Base-by-base conservation (phyloP, 2,888 invertebrate species). In the Oegoconia quadripuncta region DNA sequence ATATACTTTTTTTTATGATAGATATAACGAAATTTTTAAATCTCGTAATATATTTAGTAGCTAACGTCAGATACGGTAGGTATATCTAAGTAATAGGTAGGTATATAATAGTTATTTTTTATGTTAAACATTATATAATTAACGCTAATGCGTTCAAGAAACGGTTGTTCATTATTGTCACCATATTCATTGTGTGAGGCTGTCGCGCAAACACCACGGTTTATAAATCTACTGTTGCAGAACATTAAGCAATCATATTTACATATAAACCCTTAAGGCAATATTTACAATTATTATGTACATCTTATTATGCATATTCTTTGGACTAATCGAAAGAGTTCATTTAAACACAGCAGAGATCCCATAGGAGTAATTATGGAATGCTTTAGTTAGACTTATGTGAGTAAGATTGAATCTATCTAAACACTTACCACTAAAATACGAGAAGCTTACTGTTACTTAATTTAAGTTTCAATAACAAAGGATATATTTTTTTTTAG, bases 281-380 rank as follows among this genome's bases (percentile, higher is more conserved):
- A 59, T 67, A 64, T 70, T 64, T 68, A 68, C 62, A 63, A 55
- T 52, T 69, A 71, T 69, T 67, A 57, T 59, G 33, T 80, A 79
- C 80, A 82, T 49, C 62, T 63, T 68, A 72, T 43, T 44, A 59
- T 35, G 48, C 68, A n/a, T 72, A 73, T 66, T 68, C 64, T 77
- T 79, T 76, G 67, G 73, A 81, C 77, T 80, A 76, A 66, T 73
- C 67, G 62, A 78, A 71, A 76, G 59, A 79, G 80, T 76, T 27
- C 82, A 74, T 74, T 70, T 73, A 80, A 82, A 84, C 81, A 82
- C 79, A 77, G 81, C 74, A 77, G 86, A 83, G 86, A 86, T 86
- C 86, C 86, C 84, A 83, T 72, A 78, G 54, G 66, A 82, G 76
- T 80, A 74, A n/a, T 65, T 75, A 83, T 76, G 86, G 86, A 86